Conservation (phyloP, 2,797 vertebrate genomes). For the Platalea minor region DNA sequence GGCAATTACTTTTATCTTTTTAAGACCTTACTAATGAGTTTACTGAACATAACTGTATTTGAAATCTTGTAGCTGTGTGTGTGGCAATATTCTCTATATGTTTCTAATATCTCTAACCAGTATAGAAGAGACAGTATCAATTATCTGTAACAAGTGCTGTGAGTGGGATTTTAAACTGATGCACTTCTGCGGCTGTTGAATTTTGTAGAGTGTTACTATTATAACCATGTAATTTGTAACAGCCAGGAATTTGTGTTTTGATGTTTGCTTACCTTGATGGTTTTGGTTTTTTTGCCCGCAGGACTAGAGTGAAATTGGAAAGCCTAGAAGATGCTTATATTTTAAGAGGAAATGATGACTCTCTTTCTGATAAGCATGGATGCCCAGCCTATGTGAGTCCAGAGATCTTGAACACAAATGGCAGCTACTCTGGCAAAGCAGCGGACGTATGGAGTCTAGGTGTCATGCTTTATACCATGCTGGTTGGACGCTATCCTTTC, state of each 20-base stretch:
- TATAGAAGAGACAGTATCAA: not conserved
- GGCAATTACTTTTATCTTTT: not conserved
- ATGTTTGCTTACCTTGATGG: slow-evolving; percentile 6
- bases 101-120: not conserved
- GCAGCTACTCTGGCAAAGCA: slow-evolving; percentile 98
- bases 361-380: slow-evolving; percentile 97
- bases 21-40: not conserved
- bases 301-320: slow-evolving; percentile 94
- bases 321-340: slow-evolving; percentile 97
- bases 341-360: slow-evolving; percentile 90
- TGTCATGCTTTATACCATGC: slow-evolving; percentile 99
- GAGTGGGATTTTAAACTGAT: not conserved
- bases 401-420: slow-evolving; percentile 95
- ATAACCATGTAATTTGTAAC: not conserved
- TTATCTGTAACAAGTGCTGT: not conserved
- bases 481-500: slow-evolving; percentile 98
- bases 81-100: not conserved
- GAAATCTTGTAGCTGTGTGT: not conserved
- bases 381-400: slow-evolving; percentile 98
- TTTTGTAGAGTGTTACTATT: not conserved
- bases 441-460: slow-evolving; percentile 99
- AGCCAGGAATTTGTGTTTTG: not conserved
- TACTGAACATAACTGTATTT: not conserved
- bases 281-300: slow-evolving; percentile 23
- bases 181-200: not conserved